Conservation (phyloP, 2,113 vertebrate species). For the Cranoglanis bouderius region DNA sequence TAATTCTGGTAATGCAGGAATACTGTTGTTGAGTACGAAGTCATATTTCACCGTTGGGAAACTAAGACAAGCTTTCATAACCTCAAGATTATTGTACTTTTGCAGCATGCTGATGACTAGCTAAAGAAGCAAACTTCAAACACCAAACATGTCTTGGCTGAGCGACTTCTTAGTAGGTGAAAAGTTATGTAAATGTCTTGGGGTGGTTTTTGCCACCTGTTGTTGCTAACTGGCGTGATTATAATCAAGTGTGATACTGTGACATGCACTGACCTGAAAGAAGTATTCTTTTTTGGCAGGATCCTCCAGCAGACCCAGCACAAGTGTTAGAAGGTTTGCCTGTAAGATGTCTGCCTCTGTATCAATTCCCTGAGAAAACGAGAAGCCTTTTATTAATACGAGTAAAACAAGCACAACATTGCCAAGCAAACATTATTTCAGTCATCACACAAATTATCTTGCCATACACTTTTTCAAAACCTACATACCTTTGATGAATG, state of each 20-base stretch:
- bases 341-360: conserved; percentile 73
- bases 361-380: conserved; percentile 64
- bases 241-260: not conserved
- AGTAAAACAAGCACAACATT: not conserved
- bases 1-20: not conserved
- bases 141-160: not conserved
- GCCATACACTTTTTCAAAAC: not conserved
- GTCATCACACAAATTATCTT: not conserved
- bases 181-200: not conserved
- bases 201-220: not conserved
- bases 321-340: conserved; percentile 73
- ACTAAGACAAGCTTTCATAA: not conserved
- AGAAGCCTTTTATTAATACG: not conserved
- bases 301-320: conserved; percentile 74
- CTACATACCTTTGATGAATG: conserved; percentile 68
- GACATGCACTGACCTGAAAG: conserved; percentile 66
- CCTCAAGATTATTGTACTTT: not conserved
- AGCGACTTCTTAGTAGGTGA: not conserved
- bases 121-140: not conserved
- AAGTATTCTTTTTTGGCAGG: conserved; percentile 74
- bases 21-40: not conserved
- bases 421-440: not conserved
- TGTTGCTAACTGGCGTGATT: not conserved
- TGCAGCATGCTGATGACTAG: not conserved
- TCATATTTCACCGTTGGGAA: not conserved